Evolutionary conservation across 1,140 invertebrate species (phyloP), one percentile per base, ranked within the genome.

Genomic region (Chlorops oryzae): DNA sequence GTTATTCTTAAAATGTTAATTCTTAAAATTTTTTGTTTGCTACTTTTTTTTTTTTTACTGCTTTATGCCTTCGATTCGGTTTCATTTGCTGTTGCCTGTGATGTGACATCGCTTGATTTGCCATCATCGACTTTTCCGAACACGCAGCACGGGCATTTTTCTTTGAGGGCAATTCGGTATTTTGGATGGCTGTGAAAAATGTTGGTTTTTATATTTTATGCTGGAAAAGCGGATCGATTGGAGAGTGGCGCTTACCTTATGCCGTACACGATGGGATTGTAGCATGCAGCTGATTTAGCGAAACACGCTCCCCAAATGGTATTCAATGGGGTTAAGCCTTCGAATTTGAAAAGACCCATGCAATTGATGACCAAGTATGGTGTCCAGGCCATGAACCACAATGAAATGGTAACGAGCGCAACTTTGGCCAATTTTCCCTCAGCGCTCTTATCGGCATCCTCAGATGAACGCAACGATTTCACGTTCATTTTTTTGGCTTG

Each of bases 401-500:
- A 68, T 0, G 82, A 78, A 46, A 92, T 87, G 34, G 88, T 91
- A 72, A 84, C 87, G 58, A 91, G 73, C 24, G 88, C 87, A 46
- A 90, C 82, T 75, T 88, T 88, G 25, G 86, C 86, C 54, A 88
- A 64, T 76, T 87, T 86, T 58, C 79, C 81, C 75, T 88, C 85
- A 13, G 85, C 81, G 57, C 83, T 86, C 41, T 81, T 78, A 50
- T 78, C 77, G 20, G 79, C 74, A 56, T 79, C 77, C 57, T 87
- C 84, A 21, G 80, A 77, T 10, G 84, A 83, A 62, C 86, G 71
- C 43, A 89, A 72, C 2, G 86, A 88, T 42, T 86, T 81, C 9
- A 90, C 86, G 62, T 89, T 89, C 86, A 89, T 90, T 71, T 88
- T 89, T 72, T 88, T 88, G 3, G 86, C 87, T 73, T 89, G 86